phyloP scores from a whole-genome alignment of 2,888 invertebrate genomes.

The Matsumyia berberina region DNA sequence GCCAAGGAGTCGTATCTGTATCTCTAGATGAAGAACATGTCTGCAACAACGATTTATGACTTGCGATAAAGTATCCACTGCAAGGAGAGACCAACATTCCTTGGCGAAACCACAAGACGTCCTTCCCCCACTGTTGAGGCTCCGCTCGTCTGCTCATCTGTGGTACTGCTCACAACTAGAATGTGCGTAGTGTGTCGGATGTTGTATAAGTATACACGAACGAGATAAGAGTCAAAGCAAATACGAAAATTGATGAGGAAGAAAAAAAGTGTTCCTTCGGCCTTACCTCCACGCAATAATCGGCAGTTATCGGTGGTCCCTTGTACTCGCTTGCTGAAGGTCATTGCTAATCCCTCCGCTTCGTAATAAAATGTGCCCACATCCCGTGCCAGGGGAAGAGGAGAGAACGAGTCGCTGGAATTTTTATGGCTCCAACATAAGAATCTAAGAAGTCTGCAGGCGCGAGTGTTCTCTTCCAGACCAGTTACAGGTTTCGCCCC shows the following conservation, averaged over 20 bases:
- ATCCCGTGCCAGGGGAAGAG: conserved; percentile 45
- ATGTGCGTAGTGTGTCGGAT: conserved; percentile 56
- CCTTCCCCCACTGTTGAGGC: conserved; percentile 28
- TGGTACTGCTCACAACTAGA: conserved; percentile 54
- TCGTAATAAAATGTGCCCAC: conserved; percentile 54
- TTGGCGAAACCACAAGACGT: conserved; percentile 70
- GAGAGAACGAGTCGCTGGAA: conserved; percentile 42
- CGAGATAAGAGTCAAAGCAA: conserved; percentile 67
- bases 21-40: conserved; percentile 37
- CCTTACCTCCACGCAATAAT: conserved; percentile 31
- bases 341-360: conserved; percentile 72
- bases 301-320: conserved; percentile 39
- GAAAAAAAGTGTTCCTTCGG: conserved; percentile 21
- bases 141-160: no score
- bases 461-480: conserved; percentile 19
- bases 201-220: conserved; percentile 26
- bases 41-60: conserved; percentile 68
- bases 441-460: conserved; percentile 71
- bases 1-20: conserved; percentile 45
- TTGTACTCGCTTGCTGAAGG: conserved; percentile 62
- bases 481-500: conserved; percentile 47
- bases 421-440: conserved; percentile 66
- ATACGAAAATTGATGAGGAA: conserved; percentile 21
- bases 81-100: conserved; percentile 52
- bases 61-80: conserved; percentile 66